Conservation (phyloP, 2,797 vertebrate genomes). For the Sciurus carolinensis region DNA sequence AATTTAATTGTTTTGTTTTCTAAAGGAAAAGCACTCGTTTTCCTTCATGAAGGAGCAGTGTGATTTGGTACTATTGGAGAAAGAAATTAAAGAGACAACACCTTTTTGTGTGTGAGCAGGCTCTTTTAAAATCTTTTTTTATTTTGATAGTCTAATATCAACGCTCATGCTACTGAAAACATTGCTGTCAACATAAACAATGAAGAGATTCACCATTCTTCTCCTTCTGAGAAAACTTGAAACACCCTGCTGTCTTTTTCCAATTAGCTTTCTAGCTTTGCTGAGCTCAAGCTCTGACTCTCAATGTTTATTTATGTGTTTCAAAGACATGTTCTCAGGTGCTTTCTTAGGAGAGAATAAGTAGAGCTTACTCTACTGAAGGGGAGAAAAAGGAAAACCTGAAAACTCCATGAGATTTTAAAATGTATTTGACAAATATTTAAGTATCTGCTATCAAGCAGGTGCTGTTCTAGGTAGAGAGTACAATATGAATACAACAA, state of each 20-base stretch:
- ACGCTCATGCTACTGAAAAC: constrained; percentile 12
- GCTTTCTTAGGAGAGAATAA: constrained; percentile 60
- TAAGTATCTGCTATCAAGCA: background rate
- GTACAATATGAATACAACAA: background rate
- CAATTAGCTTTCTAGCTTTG: constrained; percentile 57
- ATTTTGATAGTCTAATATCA: constrained; percentile 49
- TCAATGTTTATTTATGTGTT: constrained; percentile 36
- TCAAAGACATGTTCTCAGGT: constrained; percentile 45
- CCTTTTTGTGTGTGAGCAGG: background rate
- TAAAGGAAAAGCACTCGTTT: constrained; percentile 65
- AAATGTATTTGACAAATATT: background rate
- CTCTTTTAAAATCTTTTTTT: constrained; percentile 18
- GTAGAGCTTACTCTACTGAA: background rate
- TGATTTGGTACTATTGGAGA: constrained; percentile 51
- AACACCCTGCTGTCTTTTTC: constrained; percentile 42
- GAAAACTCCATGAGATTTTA: background rate
- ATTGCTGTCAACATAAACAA: constrained; percentile 34
- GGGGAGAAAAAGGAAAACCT: background rate
- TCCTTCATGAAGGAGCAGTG: constrained; percentile 32
- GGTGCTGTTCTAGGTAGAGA: background rate
- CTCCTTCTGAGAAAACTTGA: constrained; percentile 51
- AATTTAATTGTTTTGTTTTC: constrained; percentile 76
- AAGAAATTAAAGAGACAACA: constrained; percentile 57
- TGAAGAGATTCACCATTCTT: background rate
- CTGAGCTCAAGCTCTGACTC: background rate